Base-by-base conservation (phyloP, 2,113 vertebrate species). In the Xenopus laevis region DNA sequence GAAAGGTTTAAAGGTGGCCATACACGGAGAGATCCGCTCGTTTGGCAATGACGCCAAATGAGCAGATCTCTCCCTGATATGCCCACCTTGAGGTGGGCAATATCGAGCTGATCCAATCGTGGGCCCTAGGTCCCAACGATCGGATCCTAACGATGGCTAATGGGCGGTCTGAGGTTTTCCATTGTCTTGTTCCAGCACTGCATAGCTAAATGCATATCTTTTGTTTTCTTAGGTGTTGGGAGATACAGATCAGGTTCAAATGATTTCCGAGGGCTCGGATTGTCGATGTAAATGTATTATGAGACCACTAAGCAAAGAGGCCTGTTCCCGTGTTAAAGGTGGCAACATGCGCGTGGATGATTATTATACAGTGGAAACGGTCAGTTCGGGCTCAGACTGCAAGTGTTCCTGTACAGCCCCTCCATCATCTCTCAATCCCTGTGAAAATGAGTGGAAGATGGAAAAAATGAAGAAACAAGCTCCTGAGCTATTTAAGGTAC, bases 201-300 rank as follows among this genome's bases (percentile, higher is more conserved):
- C 33, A 40, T 40, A 9, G 5, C 33, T 40, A 40, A 40, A 40
- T 40, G 12, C 21, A 27, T 20, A 13, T 3, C 58, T 20, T 20
- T 23, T 20, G 1, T 15, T 27, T 62, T 62, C 46, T 16, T 67
- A 98, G 96, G 87, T 91, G 6, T 94, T 98, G 20, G 93, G 94
- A 0, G 96, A 98, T 11, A 45, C 70, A 0, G 95, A 98, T 53
- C 96, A 94, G 7, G 96, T 99, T n/a, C 90, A 90, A 55, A 97
- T 97, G 95, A 96, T 92, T 0, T 96, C 97, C 0, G 97, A 99
- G 83, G 96, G 96, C 70, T 97, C 97, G 0, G 95, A 98, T 89
- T 99, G 96, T 85, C 94, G 95, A 81, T 99, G 97, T 74, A 98
- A 97, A 86, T 98, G 97, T 84, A 94, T 98, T 89, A 91, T 99